Conservation (phyloP, 1,140 invertebrate genomes). For the Procambarus clarkii region DNA sequence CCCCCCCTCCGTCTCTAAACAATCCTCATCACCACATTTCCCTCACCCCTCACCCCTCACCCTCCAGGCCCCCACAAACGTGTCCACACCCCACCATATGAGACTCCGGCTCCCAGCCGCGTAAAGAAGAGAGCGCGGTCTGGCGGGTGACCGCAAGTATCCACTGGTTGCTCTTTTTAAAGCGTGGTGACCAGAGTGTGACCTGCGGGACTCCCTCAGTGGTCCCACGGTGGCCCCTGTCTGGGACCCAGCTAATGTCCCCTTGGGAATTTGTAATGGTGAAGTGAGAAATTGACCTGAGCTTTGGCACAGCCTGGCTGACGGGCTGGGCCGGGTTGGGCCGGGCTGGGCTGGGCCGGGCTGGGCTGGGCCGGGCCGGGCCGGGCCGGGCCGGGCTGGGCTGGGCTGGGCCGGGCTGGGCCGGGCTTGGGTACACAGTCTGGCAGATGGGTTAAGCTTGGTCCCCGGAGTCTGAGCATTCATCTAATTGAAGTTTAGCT, state of each 20-base stretch:
- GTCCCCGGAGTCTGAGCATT: no score
- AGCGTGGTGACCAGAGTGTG: slow-evolving; percentile 1
- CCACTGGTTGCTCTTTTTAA: not conserved
- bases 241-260: not conserved
- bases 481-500: no score
- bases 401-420: no score
- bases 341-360: no score
- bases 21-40: no score
- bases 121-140: not conserved
- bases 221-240: slow-evolving; percentile 30
- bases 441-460: no score
- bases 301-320: not conserved
- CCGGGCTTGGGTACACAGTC: no score
- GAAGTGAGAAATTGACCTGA: slow-evolving; percentile 32
- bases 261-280: slow-evolving; percentile 32
- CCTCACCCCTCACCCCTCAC: no score
- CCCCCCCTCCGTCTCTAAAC: no score
- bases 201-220: slow-evolving; percentile 29
- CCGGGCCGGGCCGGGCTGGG: no score
- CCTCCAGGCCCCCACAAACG: slow-evolving; percentile 13
- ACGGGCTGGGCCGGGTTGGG: no score
- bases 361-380: no score
- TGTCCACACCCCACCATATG: slow-evolving; percentile 27
- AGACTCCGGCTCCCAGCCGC: not conserved
- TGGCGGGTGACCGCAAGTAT: slow-evolving; percentile 26